phyloP scores from a whole-genome alignment of 2,113 vertebrate genomes.

The Petrocephalus microphthalmus region DNA sequence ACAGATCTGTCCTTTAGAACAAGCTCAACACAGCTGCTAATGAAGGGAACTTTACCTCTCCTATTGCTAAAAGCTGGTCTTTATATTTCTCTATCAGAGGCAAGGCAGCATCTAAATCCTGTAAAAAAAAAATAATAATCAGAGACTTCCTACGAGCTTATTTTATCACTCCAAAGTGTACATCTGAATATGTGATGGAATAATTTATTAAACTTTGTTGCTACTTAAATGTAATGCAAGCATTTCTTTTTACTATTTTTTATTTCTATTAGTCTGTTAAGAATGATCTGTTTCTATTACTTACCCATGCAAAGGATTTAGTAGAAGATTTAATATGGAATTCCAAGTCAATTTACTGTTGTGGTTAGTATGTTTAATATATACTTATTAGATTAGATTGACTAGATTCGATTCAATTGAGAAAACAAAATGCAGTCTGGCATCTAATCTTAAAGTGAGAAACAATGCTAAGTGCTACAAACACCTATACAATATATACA shows the following conservation, averaged over 20 bases:
- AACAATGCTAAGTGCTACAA: neutral
- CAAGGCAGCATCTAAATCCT: constrained; percentile 85
- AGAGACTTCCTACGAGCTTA: neutral
- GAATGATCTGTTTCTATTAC: neutral
- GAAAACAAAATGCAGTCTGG: neutral
- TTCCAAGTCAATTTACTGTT: neutral
- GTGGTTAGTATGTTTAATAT: neutral
- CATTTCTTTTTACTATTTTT: neutral
- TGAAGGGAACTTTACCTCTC: constrained; percentile 69
- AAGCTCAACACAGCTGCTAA: neutral
- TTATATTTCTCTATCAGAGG: constrained; percentile 83
- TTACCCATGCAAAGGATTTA: neutral
- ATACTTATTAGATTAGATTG: neutral
- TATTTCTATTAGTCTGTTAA: neutral
- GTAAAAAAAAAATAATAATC: constrained; percentile 18
- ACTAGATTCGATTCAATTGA: neutral
- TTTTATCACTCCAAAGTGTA: neutral
- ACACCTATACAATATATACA: neutral
- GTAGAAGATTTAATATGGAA: neutral
- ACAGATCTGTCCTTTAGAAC: neutral
- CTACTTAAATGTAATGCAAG: neutral
- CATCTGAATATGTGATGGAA: neutral
- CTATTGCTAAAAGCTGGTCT: constrained; percentile 79
- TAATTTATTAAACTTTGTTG: neutral
- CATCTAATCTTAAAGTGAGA: neutral